Base-by-base conservation (phyloP, 2,797 vertebrate genomes). In the Rhinatrema bivittatum region DNA sequence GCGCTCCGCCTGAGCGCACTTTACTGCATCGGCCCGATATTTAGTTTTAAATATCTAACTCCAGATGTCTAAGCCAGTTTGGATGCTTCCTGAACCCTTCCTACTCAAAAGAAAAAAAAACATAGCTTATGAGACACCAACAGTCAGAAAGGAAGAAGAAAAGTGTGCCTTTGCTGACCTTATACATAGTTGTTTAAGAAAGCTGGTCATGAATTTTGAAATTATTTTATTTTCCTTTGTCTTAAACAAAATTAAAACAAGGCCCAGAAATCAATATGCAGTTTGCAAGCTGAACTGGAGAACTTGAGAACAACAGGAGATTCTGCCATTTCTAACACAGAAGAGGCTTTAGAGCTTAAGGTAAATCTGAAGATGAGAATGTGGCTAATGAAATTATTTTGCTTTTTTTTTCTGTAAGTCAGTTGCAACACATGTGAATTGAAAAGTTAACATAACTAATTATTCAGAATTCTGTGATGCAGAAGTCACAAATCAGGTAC, bases 221-320 rank as follows among this genome's bases (percentile, higher is more conserved):
- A 32, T 20, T 12, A 16, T 13, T 17, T 5, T 15, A 1, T 11
- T 8, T 5, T 11, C 0, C 10, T 1, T 3, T 10, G 44, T 19
- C 43, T 7, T 10, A 16, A 20, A 15, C 38, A 36, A 6, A 40
- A 16, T 26, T 14, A 20, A 13, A 5, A 26, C 10, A 56, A 96
- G 91, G 89, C 86, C 27, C 87, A 89, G 74, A 84, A 51, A 29
- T 76, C 76, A 0, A 72, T 84, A 0, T 40, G 70, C 37, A 79
- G 78, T 42, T 79, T 97, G 60, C 90, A 94, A 46, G 70, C 76
- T 36, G 89, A 98, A 62, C 63, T 94, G 60, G 90, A 93, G 58
- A 79, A 85, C 38, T 70, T 94, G 38, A 88, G 80, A 19, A 51
- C 62, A 29, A 48, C 75, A 26, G 69, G 70, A 20, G 73, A 82